Evolutionary conservation across 2,888 invertebrate species (phyloP).

Genomic region (Pocota personata): DNA sequence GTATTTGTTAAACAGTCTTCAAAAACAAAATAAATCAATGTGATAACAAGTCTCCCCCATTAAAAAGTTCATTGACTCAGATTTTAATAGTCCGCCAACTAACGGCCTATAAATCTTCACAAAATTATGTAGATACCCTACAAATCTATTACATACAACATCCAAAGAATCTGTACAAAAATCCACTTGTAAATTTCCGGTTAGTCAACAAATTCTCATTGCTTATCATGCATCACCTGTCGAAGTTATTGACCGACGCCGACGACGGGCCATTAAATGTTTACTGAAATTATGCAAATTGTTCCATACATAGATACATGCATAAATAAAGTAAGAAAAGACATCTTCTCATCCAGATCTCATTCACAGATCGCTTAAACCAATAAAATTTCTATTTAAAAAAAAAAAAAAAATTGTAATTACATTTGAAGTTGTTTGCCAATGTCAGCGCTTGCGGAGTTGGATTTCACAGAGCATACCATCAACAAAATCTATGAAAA

Average conservation of each 20-base stretch:
- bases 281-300: conserved; percentile 31
- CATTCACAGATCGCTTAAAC: neutral
- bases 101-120: neutral
- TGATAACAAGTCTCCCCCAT: neutral
- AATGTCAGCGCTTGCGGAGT: conserved; percentile 12
- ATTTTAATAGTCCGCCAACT: conserved; percentile 14
- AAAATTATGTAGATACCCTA: neutral
- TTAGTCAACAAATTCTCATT: conserved; percentile 22
- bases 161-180: neutral
- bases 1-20: neutral
- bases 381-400: conserved; percentile 9
- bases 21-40: neutral
- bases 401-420: conserved; percentile 1
- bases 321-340: neutral
- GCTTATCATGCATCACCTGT: conserved; percentile 18
- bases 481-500: neutral
- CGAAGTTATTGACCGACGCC: conserved; percentile 37
- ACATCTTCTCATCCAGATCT: neutral
- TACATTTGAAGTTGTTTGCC: neutral
- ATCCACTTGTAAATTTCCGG: conserved; percentile 33
- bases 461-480: neutral
- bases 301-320: neutral
- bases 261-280: conserved; percentile 8
- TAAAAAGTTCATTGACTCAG: conserved; percentile 26
- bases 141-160: neutral